These are phyloP conservation scores for Oscheius myriophilus DNA, from an alignment of 2,888 invertebrate species.

Conservation along the genomic window DNA sequence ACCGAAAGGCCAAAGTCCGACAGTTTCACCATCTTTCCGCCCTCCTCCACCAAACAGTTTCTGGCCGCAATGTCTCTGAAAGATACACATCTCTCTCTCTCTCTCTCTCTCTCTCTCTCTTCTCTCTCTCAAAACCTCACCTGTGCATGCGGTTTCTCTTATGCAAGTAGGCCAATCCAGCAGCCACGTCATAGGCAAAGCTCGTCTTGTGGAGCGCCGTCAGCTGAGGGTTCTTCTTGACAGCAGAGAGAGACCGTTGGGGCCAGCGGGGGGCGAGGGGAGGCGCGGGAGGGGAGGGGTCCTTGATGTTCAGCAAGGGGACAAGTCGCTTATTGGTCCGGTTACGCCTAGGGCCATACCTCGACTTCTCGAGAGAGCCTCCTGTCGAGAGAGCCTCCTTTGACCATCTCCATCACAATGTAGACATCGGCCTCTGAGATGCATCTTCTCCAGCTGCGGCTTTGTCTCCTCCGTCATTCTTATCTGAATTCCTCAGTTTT, in stretches of 20 bases:
- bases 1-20: constrained; percentile 5
- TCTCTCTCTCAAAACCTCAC: not conserved
- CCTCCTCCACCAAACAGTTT: not conserved
- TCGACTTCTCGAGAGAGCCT: too few relatives aligned
- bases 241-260: too few relatives aligned
- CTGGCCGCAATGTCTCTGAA: constrained; percentile 4
- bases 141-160: constrained; percentile 4
- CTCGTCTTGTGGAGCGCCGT: not conserved
- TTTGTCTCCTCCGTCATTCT: not conserved
- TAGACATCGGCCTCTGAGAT: not conserved
- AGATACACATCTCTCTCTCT: not conserved
- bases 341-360: too few relatives aligned
- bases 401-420: constrained; percentile 4
- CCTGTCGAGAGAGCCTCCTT: not conserved
- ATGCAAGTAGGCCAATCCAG: constrained; percentile 3
- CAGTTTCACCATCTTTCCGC: not conserved
- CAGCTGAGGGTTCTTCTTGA: not conserved
- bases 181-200: not conserved
- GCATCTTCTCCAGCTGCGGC: constrained; percentile 1
- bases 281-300: too few relatives aligned
- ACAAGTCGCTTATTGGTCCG: too few relatives aligned
- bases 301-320: too few relatives aligned
- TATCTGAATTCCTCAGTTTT: not conserved
- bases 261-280: too few relatives aligned
- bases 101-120: too few relatives aligned